Base-by-base conservation (phyloP, 2,888 invertebrate genomes). In the Anodontia alba region DNA sequence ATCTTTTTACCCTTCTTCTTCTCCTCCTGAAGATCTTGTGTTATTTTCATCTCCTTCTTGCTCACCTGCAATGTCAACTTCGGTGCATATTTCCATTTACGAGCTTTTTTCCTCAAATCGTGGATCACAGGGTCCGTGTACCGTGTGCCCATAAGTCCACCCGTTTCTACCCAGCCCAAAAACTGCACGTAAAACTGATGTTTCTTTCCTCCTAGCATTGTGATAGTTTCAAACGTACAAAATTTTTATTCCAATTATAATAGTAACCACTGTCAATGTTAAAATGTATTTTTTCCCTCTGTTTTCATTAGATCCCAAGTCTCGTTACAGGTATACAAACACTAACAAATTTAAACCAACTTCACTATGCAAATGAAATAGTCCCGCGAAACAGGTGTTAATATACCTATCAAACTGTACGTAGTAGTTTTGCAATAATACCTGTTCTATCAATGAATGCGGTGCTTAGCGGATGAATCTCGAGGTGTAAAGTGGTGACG, bases 101-200 rank as follows among this genome's bases (percentile, higher is more conserved):
- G 96, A 87, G 98, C 97, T 89, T 98, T 96, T 92, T 97, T 97
- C 90, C 98, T 96, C 85, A 99, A 95, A 92, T 97, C 96, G 88
- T 97, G 96, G 89, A 98, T 96, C 79, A 98, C 98, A 17, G 98
- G 97, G 79, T 97, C 95, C 76, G 98, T 97, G 84, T 93, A 98
- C 93, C 97, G 97, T 90, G 97, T 96, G 42, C 98, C 98, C 0
- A 97, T 95, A 36, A 98, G 95, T 0, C 98, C 98, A 90, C 97
- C 96, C 78, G 98, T 97, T 95, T 99, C 99, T 95, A 98, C 97
- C 91, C 99, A 98, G 31, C 99, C 99, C 92, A 99, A 96, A 95
- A 99, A 95, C 94, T 95, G 95, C 46, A 95, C 95, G 87, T 95
- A 95, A 88, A 95, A 95, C 82, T 95, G 95, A 10, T 95, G 94